Base-by-base conservation (phyloP, 2,113 vertebrate species). In the Eulemur macaco region DNA sequence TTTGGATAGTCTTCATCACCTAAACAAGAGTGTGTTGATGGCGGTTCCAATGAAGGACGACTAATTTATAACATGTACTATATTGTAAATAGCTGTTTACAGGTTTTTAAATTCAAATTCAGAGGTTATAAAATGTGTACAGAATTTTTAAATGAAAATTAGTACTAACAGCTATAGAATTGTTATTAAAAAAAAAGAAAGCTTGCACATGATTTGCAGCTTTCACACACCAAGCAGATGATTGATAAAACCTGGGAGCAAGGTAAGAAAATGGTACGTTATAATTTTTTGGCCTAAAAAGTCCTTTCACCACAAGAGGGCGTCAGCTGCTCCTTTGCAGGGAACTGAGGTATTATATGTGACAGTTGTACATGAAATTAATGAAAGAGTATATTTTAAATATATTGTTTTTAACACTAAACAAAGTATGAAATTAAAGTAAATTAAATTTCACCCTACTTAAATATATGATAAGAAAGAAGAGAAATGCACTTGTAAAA, bases 71-170 rank as follows among this genome's bases (percentile, higher is more conserved):
- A 98, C 80, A 97, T 98, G 97, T 98, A 98, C 96, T 98, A 97
- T 98, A 98, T 96, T 99, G 98, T 99, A 99, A 98, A 99, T 99
- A 98, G 92, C 96, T 98, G 98, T 99, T 99, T 99, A 98, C 98
- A 98, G 58, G 93, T 98, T 99, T 99, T 99, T 97, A 98, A 98
- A 98, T 96, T 98, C 94, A 95, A 97, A 98, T 96, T 98, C 96
- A 98, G 86, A 97, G 94, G 73, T 95, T 98, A 98, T 97, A 97
- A 97, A 97, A 95, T 66, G 77, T 99, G 98, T 99, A 99, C 98
- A 99, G 98, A 91, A 97, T 97, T 97, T 99, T 99, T 98, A 97
- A 97, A 98, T 97, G 97, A 98, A 98, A 98, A 1, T 98, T 98
- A 98, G 71, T 96, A 98, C 98, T 98, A 98, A 98, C 98, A 96